These are phyloP conservation scores for Drosophila sp. DNA, from an alignment of 1,140 invertebrate genomes.

Conservation along the genomic window DNA sequence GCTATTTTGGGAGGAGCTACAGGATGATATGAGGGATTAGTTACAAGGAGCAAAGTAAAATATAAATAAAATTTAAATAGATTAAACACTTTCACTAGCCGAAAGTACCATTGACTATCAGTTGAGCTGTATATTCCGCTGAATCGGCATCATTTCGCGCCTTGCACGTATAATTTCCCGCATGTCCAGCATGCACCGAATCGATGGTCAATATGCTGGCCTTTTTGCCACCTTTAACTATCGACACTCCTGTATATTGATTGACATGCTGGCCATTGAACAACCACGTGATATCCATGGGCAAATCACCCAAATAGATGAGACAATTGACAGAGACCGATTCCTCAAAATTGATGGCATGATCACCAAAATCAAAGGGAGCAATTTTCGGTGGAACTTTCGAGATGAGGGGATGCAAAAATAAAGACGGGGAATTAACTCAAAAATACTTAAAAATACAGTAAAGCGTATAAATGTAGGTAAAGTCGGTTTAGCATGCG, in stretches of 20 bases:
- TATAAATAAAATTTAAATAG: conserved; percentile 8
- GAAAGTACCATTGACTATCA: conserved; percentile 89
- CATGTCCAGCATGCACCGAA: conserved; percentile 87
- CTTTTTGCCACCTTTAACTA: conserved; percentile 82
- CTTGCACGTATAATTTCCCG: conserved; percentile 88
- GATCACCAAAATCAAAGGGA: conserved; percentile 87
- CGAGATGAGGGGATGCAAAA: conserved; percentile 3
- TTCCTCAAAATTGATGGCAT: conserved; percentile 88
- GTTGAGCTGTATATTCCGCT: conserved; percentile 86
- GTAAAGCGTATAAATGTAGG: not conserved
- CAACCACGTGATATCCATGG: conserved; percentile 91
- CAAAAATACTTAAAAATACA: not conserved
- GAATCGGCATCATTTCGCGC: conserved; percentile 90
- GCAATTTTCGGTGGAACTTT: conserved; percentile 89
- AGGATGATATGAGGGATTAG: not conserved
- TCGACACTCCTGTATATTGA: conserved; percentile 70
- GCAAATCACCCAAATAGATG: conserved; percentile 92
- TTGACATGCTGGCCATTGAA: conserved; percentile 86
- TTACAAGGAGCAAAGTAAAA: conserved; percentile 11
- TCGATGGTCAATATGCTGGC: conserved; percentile 90
- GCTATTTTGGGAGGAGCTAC: conserved; percentile 87
- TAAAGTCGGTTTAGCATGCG: not conserved
- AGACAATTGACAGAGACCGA: conserved; percentile 90
- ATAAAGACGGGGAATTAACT: conserved; percentile 14
- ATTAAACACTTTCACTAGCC: conserved; percentile 5